Conservation (phyloP, 1,140 invertebrate genomes). For the Caenorhabditis tropicalis region DNA sequence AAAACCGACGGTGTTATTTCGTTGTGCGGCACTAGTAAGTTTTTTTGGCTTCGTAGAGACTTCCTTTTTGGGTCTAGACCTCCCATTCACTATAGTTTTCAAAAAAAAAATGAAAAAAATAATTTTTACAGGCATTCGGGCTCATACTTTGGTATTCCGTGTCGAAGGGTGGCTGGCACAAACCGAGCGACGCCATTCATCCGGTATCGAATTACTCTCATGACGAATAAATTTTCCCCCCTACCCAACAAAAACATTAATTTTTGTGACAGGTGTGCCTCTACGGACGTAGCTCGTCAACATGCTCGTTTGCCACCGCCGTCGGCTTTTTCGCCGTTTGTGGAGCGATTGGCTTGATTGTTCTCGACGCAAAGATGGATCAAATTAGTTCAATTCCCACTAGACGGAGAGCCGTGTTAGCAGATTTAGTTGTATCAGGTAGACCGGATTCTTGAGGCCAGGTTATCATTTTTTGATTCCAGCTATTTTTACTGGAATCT, state of each 20-base stretch:
- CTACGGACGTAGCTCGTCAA: conserved; percentile 41
- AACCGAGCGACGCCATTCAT: conserved; percentile 39
- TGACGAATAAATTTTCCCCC: too few relatives aligned
- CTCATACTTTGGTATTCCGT: conserved; percentile 47
- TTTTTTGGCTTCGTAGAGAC: background rate
- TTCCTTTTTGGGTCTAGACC: background rate
- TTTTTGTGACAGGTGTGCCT: conserved; percentile 45
- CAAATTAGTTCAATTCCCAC: conserved; percentile 48
- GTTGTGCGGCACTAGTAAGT: conserved; percentile 52
- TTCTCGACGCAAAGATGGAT: conserved; percentile 38
- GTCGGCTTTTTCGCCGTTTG: conserved; percentile 43
- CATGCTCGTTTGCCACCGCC: conserved; percentile 47
- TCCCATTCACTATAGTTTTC: background rate
- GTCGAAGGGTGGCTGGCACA: conserved; percentile 50
- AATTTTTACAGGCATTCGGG: conserved; percentile 32
- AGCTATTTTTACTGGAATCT: conserved; percentile 43
- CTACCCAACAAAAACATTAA: background rate
- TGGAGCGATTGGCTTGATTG: conserved; percentile 28
- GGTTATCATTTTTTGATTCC: background rate
- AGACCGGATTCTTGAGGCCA: background rate
- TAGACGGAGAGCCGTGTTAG: conserved; percentile 34
- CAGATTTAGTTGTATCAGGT: conserved; percentile 46
- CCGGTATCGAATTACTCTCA: conserved; percentile 15
- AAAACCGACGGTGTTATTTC: conserved; percentile 57
- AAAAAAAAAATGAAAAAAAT: background rate